Evolutionary conservation across 2,888 invertebrate species (phyloP).

Genomic region (Rosalia funebris): DNA sequence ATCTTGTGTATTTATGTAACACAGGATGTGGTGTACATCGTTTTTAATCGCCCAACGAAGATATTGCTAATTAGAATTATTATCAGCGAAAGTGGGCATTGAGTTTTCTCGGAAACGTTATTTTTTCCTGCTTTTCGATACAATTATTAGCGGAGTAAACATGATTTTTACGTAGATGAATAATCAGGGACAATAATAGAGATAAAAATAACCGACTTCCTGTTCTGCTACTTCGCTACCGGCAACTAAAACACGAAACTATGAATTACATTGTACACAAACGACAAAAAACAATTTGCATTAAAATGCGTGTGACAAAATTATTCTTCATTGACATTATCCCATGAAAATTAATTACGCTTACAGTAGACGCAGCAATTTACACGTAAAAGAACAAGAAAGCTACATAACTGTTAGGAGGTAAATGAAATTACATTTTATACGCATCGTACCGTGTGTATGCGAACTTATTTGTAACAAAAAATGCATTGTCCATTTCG

Average conservation of each 20-base stretch:
- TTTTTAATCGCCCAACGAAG: constrained; percentile 5
- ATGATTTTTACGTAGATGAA: constrained; percentile 22
- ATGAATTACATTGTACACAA: constrained; percentile 20
- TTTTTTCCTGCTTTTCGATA: constrained; percentile 7
- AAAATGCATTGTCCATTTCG: too few species aligned
- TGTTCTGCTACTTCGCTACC: constrained; percentile 18
- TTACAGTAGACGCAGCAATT: too few species aligned
- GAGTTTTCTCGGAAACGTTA: background rate
- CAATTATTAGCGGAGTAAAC: constrained; percentile 8
- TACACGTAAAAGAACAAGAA: too few species aligned
- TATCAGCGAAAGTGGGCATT: background rate
- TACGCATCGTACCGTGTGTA: too few species aligned
- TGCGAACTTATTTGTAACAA: too few species aligned
- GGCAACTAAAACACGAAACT: constrained; percentile 21
- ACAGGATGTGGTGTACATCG: constrained; percentile 3
- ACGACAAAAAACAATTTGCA: constrained; percentile 13
- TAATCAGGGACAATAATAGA: constrained; percentile 17
- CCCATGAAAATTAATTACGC: too few species aligned
- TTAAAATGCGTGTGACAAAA: constrained; percentile 22
- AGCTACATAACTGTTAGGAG: too few species aligned
- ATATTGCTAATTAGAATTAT: constrained; percentile 1
- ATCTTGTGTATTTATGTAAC: constrained; percentile 10
- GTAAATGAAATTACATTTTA: too few species aligned
- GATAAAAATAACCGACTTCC: constrained; percentile 25
- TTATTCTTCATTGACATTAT: too few species aligned